Conservation (phyloP, 2,113 vertebrate species). For the Mormoops blainvillei region DNA sequence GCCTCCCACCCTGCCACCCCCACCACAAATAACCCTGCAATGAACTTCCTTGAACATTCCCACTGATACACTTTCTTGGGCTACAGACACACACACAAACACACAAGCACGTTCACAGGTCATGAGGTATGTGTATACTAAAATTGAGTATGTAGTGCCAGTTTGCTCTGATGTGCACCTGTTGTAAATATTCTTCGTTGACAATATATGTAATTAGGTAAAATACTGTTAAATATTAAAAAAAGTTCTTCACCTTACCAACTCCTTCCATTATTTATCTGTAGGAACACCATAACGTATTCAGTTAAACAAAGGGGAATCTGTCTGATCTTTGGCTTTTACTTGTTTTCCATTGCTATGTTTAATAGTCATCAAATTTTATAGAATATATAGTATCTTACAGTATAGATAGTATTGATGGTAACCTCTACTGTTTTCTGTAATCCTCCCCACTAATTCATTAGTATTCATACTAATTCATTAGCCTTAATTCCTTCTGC, state of each 20-base stretch:
- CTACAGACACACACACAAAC: not conserved
- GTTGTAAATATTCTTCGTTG: not conserved
- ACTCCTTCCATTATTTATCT: not conserved
- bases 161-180: not conserved
- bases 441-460: not conserved
- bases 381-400: not conserved
- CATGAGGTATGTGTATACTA: not conserved
- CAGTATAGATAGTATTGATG: not conserved
- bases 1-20: accelerated
- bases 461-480: not conserved
- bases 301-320: not conserved
- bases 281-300: not conserved
- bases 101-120: not conserved
- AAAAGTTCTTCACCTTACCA: not conserved
- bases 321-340: not conserved
- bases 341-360: not conserved
- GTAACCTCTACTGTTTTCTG: not conserved
- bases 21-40: not conserved
- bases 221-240: not conserved
- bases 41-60: not conserved
- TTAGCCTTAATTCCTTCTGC: not conserved
- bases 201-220: not conserved
- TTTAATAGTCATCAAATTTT: not conserved
- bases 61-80: not conserved
- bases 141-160: not conserved